Base-by-base conservation (phyloP, 1,140 invertebrate species). In the Ephestia elutella region DNA sequence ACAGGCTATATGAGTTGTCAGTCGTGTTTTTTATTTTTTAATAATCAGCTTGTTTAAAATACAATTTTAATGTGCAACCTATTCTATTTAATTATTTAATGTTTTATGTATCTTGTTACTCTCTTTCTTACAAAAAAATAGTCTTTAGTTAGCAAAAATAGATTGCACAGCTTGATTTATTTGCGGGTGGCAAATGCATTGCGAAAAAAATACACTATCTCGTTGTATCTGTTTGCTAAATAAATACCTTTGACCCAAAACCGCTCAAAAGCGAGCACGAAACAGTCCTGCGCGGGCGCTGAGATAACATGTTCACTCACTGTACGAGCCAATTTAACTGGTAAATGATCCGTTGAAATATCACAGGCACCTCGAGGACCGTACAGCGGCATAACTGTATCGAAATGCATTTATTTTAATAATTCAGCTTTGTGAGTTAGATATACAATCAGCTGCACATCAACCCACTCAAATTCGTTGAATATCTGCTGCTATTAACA, bases 201-300 rank as follows among this genome's bases (percentile, higher is more conserved):
- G 66, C 67, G 72, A 70, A 77, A 72, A 66, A 70, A 25, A 7
- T 67, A 68, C 66, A 71, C 73, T 75, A 63, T 68, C 65, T n/a
- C 15, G 38, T 44, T 65, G 65, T 32, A 32, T 73, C 73, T 73
- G 79, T 75, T 79, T 78, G 72, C 70, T 68, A 75, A 80, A 80
- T 80, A 82, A 80, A 82, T 80, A 78, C 70, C 60, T 75, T 73
- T 71, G 74, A 78, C 81, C 81, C 62, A 70, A 75, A 84, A 75
- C 70, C 66, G 75, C 75, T 79, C n/a, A n/a, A 70, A 56, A 19
- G 51, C 38, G 63, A 38, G 66, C 69, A 75, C 65, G 71, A 69
- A 73, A 73, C 65, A 65, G 66, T 71, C 50, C 60, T 70, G 59
- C 58, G 66, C 68, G 68, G 19, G 21, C 13, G 60, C 67, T n/a